Percentiles rank a stretch among this genome's conserved stretches.
Conservation (phyloP, 2,113 vertebrate genomes). For the Rhea pennata region DNA sequence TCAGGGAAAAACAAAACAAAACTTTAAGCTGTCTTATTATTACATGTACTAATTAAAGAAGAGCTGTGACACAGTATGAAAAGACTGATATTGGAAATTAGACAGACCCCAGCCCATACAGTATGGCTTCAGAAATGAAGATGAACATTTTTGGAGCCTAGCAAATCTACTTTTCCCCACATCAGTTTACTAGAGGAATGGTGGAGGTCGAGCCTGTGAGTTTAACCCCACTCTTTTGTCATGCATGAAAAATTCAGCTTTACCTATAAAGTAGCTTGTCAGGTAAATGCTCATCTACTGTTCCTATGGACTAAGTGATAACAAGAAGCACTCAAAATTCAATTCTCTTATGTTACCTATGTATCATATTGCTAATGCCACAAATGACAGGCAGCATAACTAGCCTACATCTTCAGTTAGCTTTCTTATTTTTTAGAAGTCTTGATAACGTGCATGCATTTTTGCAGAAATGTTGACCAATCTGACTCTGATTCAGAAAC, state of each 20-base stretch:
- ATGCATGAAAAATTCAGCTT: not conserved
- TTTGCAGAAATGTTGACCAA: not conserved
- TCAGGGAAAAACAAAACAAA: not conserved
- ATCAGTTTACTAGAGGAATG: not conserved
- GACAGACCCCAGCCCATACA: not conserved
- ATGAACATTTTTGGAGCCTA: not conserved
- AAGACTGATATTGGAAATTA: not conserved
- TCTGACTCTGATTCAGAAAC: not conserved
- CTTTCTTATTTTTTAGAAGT: slow-evolving; percentile 4
- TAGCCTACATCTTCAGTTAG: not conserved
- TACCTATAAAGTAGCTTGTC: not conserved
- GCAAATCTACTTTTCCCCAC: not conserved
- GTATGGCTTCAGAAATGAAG: not conserved
- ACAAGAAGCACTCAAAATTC: not conserved
- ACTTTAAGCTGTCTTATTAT: not conserved
- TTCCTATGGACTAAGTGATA: not conserved
- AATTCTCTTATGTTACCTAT: not conserved
- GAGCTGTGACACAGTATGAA: not conserved
- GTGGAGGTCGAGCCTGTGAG: not conserved
- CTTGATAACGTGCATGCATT: not conserved
- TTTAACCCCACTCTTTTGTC: not conserved
- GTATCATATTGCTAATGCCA: not conserved
- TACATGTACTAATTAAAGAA: not conserved
- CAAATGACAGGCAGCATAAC: not conserved
- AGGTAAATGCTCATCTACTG: not conserved